A percentile compares a stretch with the other conserved stretches of the same genome.
Evolutionary conservation across 2,888 invertebrate species (phyloP).

Genomic region (Arctia plantaginis): DNA sequence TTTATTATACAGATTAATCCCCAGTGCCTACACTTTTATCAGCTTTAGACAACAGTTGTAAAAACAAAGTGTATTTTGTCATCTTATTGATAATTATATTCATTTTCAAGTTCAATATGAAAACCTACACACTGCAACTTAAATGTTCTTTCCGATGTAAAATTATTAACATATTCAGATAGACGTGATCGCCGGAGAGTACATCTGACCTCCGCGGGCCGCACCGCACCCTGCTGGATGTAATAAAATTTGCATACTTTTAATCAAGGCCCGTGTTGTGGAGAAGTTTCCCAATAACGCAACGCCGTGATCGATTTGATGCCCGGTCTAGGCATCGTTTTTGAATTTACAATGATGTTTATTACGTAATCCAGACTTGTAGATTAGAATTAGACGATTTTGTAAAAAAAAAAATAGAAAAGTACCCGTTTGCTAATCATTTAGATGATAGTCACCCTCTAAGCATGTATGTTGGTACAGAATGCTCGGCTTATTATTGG

Average conservation of each 20-base stretch:
- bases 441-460: background rate
- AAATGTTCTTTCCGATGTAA: slow-evolving; percentile 40
- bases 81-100: background rate
- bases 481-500: background rate
- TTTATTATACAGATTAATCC: too few relatives aligned
- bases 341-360: slow-evolving; percentile 63
- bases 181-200: slow-evolving; percentile 63
- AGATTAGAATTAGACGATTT: slow-evolving; percentile 11
- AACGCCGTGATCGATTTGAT: slow-evolving; percentile 82
- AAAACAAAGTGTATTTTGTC: background rate
- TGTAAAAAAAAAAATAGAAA: background rate
- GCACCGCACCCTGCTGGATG: slow-evolving; percentile 74
- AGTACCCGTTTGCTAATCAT: background rate
- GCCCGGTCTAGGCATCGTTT: slow-evolving; percentile 68
- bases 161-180: slow-evolving; percentile 62
- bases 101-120: background rate
- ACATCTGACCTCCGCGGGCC: slow-evolving; percentile 58
- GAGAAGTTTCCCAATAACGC: slow-evolving; percentile 87
- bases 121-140: background rate
- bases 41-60: too few relatives aligned
- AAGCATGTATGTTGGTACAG: background rate
- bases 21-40: background rate
- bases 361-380: slow-evolving; percentile 32
- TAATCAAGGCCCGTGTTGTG: slow-evolving; percentile 87
- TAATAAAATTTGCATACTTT: slow-evolving; percentile 88